Conservation (phyloP, 2,113 vertebrate species). For the Enhydra lutris region DNA sequence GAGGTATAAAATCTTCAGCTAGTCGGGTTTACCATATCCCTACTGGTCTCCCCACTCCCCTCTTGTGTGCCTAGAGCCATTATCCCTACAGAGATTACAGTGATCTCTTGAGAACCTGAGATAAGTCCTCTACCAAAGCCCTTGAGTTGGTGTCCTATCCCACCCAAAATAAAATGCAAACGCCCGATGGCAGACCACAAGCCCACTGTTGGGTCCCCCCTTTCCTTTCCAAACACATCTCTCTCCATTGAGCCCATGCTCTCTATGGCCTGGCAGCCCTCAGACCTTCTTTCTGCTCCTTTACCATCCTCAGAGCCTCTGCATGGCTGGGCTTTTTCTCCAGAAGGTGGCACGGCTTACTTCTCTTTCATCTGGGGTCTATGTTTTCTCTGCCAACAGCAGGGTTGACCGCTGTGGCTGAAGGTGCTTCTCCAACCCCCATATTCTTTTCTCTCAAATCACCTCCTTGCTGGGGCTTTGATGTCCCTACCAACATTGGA, state of each 20-base stretch:
- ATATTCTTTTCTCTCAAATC: background rate
- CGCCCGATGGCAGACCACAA: no score
- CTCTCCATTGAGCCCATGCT: background rate
- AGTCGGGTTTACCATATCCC: background rate
- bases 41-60: background rate
- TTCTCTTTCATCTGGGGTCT: background rate
- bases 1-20: background rate
- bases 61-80: background rate
- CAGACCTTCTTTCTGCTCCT: background rate
- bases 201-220: fast-evolving
- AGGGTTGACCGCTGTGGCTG: background rate
- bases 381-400: background rate
- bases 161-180: background rate
- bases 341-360: background rate
- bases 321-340: background rate
- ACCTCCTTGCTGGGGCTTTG: background rate
- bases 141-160: background rate
- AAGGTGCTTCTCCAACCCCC: background rate
- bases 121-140: background rate
- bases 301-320: background rate
- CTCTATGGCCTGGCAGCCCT: no score
- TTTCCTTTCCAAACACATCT: background rate
- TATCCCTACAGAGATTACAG: background rate
- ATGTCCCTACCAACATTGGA: background rate
- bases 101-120: background rate